Evolutionary conservation across 2,888 invertebrate genomes (phyloP).

Genomic region (Drosophila melanosoma): DNA sequence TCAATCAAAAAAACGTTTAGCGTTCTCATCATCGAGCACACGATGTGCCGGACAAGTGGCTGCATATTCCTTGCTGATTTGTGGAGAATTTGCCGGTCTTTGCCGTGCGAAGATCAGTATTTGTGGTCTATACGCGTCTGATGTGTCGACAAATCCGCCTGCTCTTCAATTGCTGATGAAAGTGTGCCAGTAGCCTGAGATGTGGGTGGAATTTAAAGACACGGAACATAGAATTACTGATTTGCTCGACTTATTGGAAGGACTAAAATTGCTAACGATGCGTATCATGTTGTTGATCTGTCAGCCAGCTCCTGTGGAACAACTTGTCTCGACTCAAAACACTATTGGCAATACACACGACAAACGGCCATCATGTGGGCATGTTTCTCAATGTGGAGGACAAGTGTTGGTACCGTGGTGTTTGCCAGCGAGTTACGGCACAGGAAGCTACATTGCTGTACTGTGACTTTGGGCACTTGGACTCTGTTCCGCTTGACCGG

Average conservation of each 20-base stretch:
- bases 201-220: slow-evolving; percentile 27
- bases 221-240: slow-evolving; percentile 18
- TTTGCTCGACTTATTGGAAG: slow-evolving; percentile 22
- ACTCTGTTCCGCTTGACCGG: slow-evolving; percentile 18
- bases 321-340: background rate
- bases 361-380: background rate
- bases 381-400: too few species aligned
- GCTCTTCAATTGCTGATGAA: slow-evolving; percentile 23
- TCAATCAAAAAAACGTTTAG: background rate
- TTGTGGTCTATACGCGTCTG: slow-evolving; percentile 32
- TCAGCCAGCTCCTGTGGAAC: slow-evolving; percentile 1
- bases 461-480: slow-evolving; percentile 61
- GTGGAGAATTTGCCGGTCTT: slow-evolving; percentile 52
- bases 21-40: slow-evolving; percentile 52
- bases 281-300: slow-evolving; percentile 46
- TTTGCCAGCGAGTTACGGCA: slow-evolving; percentile 31
- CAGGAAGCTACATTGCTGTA: slow-evolving; percentile 35
- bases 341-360: slow-evolving; percentile 16
- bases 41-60: background rate
- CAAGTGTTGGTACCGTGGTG: slow-evolving; percentile 53
- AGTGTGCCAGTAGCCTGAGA: background rate
- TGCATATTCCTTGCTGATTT: slow-evolving; percentile 56
- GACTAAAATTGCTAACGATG: slow-evolving; percentile 23
- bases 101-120: slow-evolving; percentile 40
- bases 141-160: slow-evolving; percentile 28